Base-by-base conservation (phyloP, 2,888 invertebrate genomes). In the Spialia ferax region DNA sequence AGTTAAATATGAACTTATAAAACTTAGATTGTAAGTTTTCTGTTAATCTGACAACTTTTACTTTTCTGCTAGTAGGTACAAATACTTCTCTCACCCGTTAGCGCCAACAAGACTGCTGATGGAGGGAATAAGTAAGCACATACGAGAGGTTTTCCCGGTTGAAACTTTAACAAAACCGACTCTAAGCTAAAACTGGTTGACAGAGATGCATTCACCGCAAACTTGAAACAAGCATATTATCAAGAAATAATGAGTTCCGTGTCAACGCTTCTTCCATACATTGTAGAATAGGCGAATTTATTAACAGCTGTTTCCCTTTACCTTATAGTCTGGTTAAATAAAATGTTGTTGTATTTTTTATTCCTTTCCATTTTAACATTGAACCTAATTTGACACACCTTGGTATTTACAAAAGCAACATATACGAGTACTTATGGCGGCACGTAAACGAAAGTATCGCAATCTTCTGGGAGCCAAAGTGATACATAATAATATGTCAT, bases 161-260 rank as follows among this genome's bases (percentile, higher is more conserved):
- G 32, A 29, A 54, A 54, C 54, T 54, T 11, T n/a, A 54, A 10
- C 54, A 55, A 15, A 32, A 32, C 55, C 32, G 10, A 32, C 32
- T 3, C 0, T 32, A 55, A 55, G 18, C 32, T 32, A 15, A 32
- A 55, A 55, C 55, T 32, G 55, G 32, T 32, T 8, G 20, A 15
- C 5, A 32, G 32, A 32, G 7, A 32, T 7, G 3, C 32, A 32
- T 5, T 32, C 32, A 5, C 29, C 29, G 29, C 29, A 32, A 32
- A 32, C 29, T 32, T 32, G 1, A 32, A 61, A 61, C 32, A 20
- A 61, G 55, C 15, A 23, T 32, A 7, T 61, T 50, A 50, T n/a
- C 29, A 61, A 61, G 61, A 61, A 61, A 32, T 61, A 50, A 61
- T 61, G 50, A 61, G 61, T 32, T 32, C 50, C 50, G 50, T 20